Base-by-base conservation (phyloP, 2,888 invertebrate species). In the Euplagia quadripunctaria region DNA sequence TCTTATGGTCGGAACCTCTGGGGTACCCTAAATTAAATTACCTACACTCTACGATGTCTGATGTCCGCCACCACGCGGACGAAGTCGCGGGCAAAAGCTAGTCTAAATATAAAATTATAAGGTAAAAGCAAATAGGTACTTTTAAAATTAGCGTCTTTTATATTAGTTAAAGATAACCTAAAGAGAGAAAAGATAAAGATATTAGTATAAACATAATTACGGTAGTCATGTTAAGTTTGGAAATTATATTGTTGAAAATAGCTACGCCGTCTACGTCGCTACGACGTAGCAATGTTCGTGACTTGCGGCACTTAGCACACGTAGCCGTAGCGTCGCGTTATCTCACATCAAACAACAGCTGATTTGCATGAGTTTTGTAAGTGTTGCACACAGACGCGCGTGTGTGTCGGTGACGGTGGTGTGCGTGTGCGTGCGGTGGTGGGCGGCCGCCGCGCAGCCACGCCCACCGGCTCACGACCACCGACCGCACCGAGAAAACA, bases 311-410 rank as follows among this genome's bases (percentile, higher is more conserved):
- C 73, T 81, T 76, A 74, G 69, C 43, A 31, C 46, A n/a, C 77
- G 77, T 74, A 77, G 77, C 64, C 81, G 80, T 81, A 80, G 82
- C 80, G 79, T 77, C 75, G 72, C 75, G 73, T 77, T 74, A 72
- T 75, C 78, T 79, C 79, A 11, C 68, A 75, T 73, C 64, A 66
- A 42, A 71, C 58, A 71, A 79, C 80, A 77, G 78, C 74, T 81
- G 80, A 88, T 88, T 86, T 87, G 88, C 88, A 87, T 87, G 79
- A 75, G 73, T 70, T 74, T 74, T 58, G 76, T 72, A 69, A 71
- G 64, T 70, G 64, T 31, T 20, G 43, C 63, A 46, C 63, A 64
- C 64, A 70, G 61, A 46, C 68, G 63, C 67, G 17, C 20, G 41
- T 4, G n/a, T 14, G 58, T 64, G 73, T 69, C 46, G 51, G 70